These are phyloP conservation scores for Bombus turneri DNA, from an alignment of 1,140 invertebrate species.

Conservation along the genomic window DNA sequence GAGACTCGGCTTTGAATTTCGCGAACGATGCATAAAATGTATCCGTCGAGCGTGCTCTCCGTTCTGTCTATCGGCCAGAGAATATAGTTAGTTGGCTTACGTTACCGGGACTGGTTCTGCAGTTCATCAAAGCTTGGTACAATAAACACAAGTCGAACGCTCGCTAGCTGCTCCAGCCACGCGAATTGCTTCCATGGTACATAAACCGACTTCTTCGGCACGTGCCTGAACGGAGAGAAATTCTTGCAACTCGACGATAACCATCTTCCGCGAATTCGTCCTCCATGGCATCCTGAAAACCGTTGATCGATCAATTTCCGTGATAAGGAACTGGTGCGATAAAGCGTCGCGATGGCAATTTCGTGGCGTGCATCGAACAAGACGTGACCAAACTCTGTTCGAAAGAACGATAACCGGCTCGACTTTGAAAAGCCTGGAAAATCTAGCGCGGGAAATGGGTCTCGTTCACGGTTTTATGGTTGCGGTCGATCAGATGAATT, in stretches of 20 bases:
- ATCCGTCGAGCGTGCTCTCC: neutral
- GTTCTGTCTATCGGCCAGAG: neutral
- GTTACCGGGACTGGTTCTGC: conserved; percentile 28
- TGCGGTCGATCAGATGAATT: neutral
- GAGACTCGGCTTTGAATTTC: conserved; percentile 2
- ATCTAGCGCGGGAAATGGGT: neutral
- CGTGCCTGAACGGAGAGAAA: neutral
- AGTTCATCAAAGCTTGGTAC: conserved; percentile 60
- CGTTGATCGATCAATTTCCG: neutral
- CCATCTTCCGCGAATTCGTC: neutral
- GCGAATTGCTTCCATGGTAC: neutral
- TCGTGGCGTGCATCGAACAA: too few relatives aligned
- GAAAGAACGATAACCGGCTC: neutral
- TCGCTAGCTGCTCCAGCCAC: conserved; percentile 9
- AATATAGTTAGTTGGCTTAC: conserved; percentile 5
- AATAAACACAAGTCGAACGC: conserved; percentile 58
- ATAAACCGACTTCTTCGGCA: neutral
- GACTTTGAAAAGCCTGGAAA: neutral
- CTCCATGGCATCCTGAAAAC: too few relatives aligned
- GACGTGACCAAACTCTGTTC: too few relatives aligned
- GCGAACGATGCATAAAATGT: conserved; percentile 19
- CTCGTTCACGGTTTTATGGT: neutral
- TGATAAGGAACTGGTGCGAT: neutral
- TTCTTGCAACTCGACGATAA: neutral
- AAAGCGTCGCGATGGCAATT: too few relatives aligned